phyloP scores from a whole-genome alignment of 37 sponge, comb jelly and placozoan species.

The Agelas oroides region DNA sequence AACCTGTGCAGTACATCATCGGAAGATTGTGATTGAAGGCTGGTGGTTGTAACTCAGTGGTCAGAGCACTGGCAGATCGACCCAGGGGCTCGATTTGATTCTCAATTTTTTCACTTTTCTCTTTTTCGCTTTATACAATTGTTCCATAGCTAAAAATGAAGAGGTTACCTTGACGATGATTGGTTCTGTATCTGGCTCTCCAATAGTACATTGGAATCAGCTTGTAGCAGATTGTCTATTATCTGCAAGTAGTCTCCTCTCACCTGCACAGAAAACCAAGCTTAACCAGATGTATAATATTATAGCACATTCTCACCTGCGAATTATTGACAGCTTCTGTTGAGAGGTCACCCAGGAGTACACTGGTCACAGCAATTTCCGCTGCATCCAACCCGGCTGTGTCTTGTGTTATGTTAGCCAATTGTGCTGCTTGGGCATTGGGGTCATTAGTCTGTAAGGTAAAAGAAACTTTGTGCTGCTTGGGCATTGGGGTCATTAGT shows the following conservation, averaged over 20 bases:
- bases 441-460: too few relatives aligned
- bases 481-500: too few relatives aligned
- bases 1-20: too few relatives aligned
- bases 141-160: not conserved
- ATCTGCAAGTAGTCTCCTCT: not conserved
- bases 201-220: not conserved
- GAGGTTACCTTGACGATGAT: not conserved
- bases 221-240: constrained; percentile 8
- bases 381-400: not conserved
- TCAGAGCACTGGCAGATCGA: too few relatives aligned
- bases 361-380: not conserved
- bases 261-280: not conserved
- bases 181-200: not conserved
- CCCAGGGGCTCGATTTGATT: too few relatives aligned
- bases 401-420: too few relatives aligned
- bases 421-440: too few relatives aligned
- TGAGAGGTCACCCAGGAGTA: not conserved
- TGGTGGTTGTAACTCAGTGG: too few relatives aligned
- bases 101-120: too few relatives aligned
- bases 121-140: too few relatives aligned
- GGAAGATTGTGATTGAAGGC: too few relatives aligned
- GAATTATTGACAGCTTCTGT: not conserved
- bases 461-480: too few relatives aligned
- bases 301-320: not conserved
- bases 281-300: not conserved